Percentiles rank a stretch among this genome's conserved stretches.
phyloP scores from a whole-genome alignment of 64 coral and sea anemone species.

The Dendronephthya gigantea region DNA sequence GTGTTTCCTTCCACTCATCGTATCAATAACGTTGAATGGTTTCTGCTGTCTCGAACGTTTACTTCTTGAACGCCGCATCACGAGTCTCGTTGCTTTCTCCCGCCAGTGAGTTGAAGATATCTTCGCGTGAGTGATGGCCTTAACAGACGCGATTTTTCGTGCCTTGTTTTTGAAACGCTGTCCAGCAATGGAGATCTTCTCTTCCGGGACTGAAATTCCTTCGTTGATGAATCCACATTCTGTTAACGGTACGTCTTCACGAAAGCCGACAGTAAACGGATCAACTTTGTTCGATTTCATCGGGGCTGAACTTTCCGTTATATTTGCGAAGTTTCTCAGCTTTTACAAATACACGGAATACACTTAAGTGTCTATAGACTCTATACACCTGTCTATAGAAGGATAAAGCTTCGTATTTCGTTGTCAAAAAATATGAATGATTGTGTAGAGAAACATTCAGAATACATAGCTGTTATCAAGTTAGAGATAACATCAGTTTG shows the following conservation, averaged over 20 bases:
- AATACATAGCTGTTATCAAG: background rate
- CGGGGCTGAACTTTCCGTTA: background rate
- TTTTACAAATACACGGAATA: too few species aligned
- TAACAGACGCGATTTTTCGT: background rate
- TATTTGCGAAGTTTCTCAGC: too few species aligned
- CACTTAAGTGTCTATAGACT: too few species aligned
- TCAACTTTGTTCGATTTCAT: background rate
- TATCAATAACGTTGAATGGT: background rate
- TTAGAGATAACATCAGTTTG: background rate
- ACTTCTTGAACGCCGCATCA: background rate
- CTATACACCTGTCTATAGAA: too few species aligned
- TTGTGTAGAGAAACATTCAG: too few species aligned
- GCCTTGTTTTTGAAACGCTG: background rate
- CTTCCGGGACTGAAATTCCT: background rate
- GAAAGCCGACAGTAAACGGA: background rate
- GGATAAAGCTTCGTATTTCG: too few species aligned
- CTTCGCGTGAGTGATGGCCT: background rate
- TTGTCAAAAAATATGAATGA: too few species aligned
- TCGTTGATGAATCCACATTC: background rate
- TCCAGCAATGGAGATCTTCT: too few species aligned
- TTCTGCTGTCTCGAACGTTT: background rate
- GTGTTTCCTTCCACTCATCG: background rate
- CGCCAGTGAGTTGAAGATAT: background rate
- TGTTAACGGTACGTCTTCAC: background rate
- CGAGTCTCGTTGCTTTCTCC: background rate